Evolutionary conservation across 2,888 invertebrate genomes (phyloP), one percentile per base, ranked within the genome.

Genomic region (Atrina japonica): DNA sequence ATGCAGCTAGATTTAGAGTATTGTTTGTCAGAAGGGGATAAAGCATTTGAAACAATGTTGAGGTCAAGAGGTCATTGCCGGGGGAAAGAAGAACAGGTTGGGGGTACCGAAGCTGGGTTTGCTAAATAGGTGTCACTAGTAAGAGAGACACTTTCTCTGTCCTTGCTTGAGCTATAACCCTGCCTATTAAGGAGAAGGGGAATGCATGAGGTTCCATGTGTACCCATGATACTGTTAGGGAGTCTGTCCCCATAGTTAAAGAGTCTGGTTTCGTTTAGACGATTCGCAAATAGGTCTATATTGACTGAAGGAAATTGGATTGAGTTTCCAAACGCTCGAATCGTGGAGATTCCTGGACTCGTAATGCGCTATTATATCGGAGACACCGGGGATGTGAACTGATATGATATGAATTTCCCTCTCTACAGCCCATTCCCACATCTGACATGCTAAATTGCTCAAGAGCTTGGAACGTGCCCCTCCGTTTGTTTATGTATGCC

Each of bases 401-500:
- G 66, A 47, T 40, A 56, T 47, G 43, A 66, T 14, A 49, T 29
- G 45, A 41, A 60, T 60, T n/a, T 60, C 18, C 30, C 35, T 60
- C 25, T 60, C 11, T 47, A 60, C 21, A 29, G 40, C 45, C 43
- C 45, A 50, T 35, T 50, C 29, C 67, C 67, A 60, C 16, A 67
- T 35, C 3, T 59, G 25, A 7, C n/a, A 21, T 3, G 67, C 67
- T 6, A 67, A 29, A 16, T 16, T 30, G 50, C 49, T 25, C 27
- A 49, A 25, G 21, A 29, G 27, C 41, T 29, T 25, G 9, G 60
- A 67, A 25, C 25, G 16, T 11, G 53, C 55, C 21, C 63, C 55
- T 11, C 35, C 35, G 53, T 16, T 53, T 21, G 35, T 63, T 68
- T 18, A 64, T 64, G 43, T 64, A 64, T 23, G 63, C 35, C 21